Base-by-base conservation (phyloP, 2,888 invertebrate species). In the Caenorhabditis imperialis region DNA sequence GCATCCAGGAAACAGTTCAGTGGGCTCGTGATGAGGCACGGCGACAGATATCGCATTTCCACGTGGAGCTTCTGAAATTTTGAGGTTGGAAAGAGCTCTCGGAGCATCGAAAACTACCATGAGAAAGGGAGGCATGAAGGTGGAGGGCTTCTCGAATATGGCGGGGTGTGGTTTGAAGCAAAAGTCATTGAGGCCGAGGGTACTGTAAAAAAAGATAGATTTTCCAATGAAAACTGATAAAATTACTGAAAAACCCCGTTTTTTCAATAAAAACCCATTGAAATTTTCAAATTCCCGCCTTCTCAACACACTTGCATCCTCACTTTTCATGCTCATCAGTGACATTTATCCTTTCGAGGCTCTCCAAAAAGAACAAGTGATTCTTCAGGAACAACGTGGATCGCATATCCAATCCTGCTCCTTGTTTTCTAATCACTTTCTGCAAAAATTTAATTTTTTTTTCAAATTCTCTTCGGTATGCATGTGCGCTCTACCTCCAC, bases 1-100 rank as follows among this genome's bases (percentile, higher is more conserved):
- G 37, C 47, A 22, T 73, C 73, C 38, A 55, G 25, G 44, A 55
- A 73, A 25, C 73, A 73, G 20, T 73, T 73, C 16, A 73, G 44
- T 12, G 73, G 67, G 14, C 65, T 55, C 4, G 42, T 42, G n/a
- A 73, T 60, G 18, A 73, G 54, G 27, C 73, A 73, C 5, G 73
- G 73, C 2, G 73, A 73, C 4, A 60, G 44, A 12, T 54, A 54
- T 14, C 25, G 33, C 27, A 55, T 44, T 48, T 73, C 73, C 2
- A 73, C 30, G 16, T 42, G 27, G 2, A 67, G 50, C 23, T 44
- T 47, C 65, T 63, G 30, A 23, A 51, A n/a, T n/a, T n/a, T n/a
- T n/a, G n/a, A n/a, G n/a, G n/a, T n/a, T n/a, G n/a, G n/a, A n/a
- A n/a, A n/a, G n/a, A n/a, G n/a, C n/a, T n/a, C n/a, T n/a, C n/a